phyloP scores from a whole-genome alignment of 2,888 invertebrate genomes.

The Sminthurides aquaticus region DNA sequence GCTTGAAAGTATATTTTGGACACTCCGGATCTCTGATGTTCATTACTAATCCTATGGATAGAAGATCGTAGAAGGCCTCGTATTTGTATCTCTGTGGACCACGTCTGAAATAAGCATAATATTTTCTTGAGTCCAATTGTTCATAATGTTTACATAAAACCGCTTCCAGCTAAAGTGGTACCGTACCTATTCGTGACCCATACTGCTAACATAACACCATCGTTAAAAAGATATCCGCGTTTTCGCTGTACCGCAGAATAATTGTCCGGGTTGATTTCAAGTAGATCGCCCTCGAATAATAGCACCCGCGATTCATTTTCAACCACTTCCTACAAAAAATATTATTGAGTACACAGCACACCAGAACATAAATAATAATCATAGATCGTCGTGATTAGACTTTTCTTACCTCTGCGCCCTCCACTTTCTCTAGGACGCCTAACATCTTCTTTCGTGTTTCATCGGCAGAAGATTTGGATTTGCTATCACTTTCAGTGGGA shows the following conservation, averaged over 20 bases:
- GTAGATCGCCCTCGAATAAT: slow-evolving; percentile 83
- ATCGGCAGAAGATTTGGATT: slow-evolving; percentile 46
- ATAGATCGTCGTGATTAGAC: neutral
- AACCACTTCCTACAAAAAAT: slow-evolving; percentile 56
- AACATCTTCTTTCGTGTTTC: slow-evolving; percentile 59
- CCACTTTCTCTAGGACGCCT: slow-evolving; percentile 73
- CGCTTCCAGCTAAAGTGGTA: no score
- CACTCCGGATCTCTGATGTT: slow-evolving; percentile 85
- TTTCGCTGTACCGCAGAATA: slow-evolving; percentile 78
- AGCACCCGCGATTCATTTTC: slow-evolving; percentile 69
- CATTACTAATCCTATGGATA: slow-evolving; percentile 77
- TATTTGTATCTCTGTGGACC: slow-evolving; percentile 76
- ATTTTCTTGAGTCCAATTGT: no score
- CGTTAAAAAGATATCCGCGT: slow-evolving; percentile 86
- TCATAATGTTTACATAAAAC: no score
- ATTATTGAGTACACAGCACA: neutral
- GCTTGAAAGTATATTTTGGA: slow-evolving; percentile 86
- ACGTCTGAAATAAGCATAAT: slow-evolving; percentile 49
- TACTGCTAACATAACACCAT: slow-evolving; percentile 80
- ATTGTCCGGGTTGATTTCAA: slow-evolving; percentile 81
- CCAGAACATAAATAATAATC: slow-evolving; percentile 3
- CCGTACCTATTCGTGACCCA: slow-evolving; percentile 61
- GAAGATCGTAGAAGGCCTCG: slow-evolving; percentile 74
- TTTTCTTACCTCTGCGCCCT: slow-evolving; percentile 73
- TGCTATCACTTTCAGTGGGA: slow-evolving; percentile 41